Conservation (phyloP, 2,113 vertebrate genomes). For the Hucho hucho region DNA sequence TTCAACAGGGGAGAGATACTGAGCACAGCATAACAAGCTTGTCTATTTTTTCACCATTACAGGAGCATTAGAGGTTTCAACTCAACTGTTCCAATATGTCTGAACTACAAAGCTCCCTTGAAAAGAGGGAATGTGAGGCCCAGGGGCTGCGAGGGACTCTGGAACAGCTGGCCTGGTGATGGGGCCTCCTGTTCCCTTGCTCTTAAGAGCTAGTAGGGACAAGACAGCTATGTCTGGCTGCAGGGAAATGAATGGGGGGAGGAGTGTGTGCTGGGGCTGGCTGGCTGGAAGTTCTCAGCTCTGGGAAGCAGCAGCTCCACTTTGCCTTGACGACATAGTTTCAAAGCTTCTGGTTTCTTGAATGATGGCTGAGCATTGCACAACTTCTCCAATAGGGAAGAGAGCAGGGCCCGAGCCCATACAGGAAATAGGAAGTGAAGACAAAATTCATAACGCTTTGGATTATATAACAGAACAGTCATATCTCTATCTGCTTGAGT, state of each 20-base stretch:
- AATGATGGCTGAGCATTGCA: conserved; percentile 15
- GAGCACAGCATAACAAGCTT: conserved; percentile 57
- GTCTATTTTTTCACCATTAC: conserved; percentile 66
- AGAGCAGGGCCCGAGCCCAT: conserved; percentile 23
- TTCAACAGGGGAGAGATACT: conserved; percentile 24
- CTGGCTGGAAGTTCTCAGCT: neutral
- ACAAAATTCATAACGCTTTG: neutral
- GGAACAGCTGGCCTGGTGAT: conserved; percentile 73
- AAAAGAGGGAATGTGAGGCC: conserved; percentile 73
- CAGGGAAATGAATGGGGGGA: neutral
- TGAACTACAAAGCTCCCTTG: conserved; percentile 76
- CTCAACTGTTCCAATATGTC: conserved; percentile 77
- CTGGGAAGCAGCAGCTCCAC: conserved; percentile 1
- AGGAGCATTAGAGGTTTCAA: conserved; percentile 71
- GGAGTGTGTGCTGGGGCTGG: neutral
- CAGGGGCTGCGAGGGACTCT: conserved; percentile 61
- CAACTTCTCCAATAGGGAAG: conserved; percentile 36
- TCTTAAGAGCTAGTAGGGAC: conserved; percentile 42
- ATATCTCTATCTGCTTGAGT: conserved; percentile 65
- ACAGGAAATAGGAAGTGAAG: conserved; percentile 42
- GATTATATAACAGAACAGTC: conserved; percentile 15
- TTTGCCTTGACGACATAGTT: neutral
- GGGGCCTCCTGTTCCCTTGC: conserved; percentile 66
- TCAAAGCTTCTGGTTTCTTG: conserved; percentile 3
- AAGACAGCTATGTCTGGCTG: conserved; percentile 27